Evolutionary conservation across 1,140 invertebrate species (phyloP).

Genomic region (Polypedilum vanderplanki): DNA sequence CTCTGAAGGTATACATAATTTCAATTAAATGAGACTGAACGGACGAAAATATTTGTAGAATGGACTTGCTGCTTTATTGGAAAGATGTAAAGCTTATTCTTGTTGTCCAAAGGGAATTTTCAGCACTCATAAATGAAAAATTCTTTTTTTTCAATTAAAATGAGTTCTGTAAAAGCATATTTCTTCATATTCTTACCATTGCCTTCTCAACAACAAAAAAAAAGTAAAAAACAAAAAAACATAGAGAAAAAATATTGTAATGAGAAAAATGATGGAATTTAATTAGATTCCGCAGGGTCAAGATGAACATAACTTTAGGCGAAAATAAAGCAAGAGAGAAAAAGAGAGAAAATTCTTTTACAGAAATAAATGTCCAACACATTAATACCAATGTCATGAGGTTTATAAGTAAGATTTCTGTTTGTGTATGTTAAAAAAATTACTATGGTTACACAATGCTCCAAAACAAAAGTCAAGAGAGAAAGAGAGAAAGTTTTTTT

Average conservation of each 20-base stretch:
- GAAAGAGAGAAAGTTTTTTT: neutral
- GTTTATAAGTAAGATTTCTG: neutral
- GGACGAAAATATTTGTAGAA: too few species aligned
- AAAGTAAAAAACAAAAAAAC: neutral
- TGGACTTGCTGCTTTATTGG: too few species aligned
- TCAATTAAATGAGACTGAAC: too few species aligned
- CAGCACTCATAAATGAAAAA: too few species aligned
- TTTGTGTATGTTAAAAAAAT: neutral
- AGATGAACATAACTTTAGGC: neutral
- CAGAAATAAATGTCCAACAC: neutral
- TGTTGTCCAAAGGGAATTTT: too few species aligned
- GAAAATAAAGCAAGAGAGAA: neutral
- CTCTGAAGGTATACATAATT: too few species aligned
- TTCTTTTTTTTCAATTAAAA: too few species aligned
- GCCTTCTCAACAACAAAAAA: neutral
- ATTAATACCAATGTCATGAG: conserved; percentile 18
- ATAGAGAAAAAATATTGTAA: neutral
- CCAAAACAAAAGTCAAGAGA: neutral
- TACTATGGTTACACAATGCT: neutral
- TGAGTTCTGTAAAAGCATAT: too few species aligned
- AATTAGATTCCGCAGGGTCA: conserved; percentile 16
- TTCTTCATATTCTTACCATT: neutral
- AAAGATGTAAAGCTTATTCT: too few species aligned
- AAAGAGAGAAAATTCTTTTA: neutral
- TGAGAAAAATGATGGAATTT: neutral